Base-by-base conservation (phyloP, 2,797 vertebrate genomes). In the Enoplosus armatus region DNA sequence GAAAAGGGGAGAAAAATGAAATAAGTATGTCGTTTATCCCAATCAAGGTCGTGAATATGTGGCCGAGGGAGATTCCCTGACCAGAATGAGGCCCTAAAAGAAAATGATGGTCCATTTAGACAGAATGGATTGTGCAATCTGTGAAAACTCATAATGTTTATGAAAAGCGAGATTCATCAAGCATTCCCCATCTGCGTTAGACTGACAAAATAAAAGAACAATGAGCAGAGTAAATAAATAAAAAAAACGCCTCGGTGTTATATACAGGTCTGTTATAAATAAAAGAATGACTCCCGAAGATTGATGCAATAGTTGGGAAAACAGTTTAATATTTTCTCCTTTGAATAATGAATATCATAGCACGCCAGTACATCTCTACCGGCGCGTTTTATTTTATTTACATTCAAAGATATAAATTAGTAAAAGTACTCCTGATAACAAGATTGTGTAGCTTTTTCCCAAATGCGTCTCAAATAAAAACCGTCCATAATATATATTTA, bases 351-450 rank as follows among this genome's bases (percentile, higher is more conserved):
- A 93, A 94, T 94, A 92, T 92, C 81, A 92, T 94, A 91, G 88
- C 92, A 83, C 72, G 81, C 89, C 94, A 92, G 95, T 94, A 94
- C 93, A 95, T 93, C 95, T 93, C 55, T 75, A 90, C 91, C 81
- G 95, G 94, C 96, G 95, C 95, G 93, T 95, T 96, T 90, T 54
- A 80, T 92, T 97, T 97, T 98, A 98, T 99, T 97, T 98, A 99
- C 98, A 99, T 96, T 97, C 95, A 95, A 94, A 96, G 95, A 98
- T 99, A 99, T 99, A 99, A 99, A 99, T 99, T 98, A 99, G 96
- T 98, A 98, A 97, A 95, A 98, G 97, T 98, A 96, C 96, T 96
- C 93, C 95, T 90, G 90, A 97, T 97, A 96, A 97, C 97, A 99
- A 98, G 96, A 97, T 97, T 96, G 95, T 95, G 95, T 97, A 96